These are phyloP conservation scores for Uropetala carovei DNA, from an alignment of 2,888 invertebrate species.

Conservation along the genomic window DNA sequence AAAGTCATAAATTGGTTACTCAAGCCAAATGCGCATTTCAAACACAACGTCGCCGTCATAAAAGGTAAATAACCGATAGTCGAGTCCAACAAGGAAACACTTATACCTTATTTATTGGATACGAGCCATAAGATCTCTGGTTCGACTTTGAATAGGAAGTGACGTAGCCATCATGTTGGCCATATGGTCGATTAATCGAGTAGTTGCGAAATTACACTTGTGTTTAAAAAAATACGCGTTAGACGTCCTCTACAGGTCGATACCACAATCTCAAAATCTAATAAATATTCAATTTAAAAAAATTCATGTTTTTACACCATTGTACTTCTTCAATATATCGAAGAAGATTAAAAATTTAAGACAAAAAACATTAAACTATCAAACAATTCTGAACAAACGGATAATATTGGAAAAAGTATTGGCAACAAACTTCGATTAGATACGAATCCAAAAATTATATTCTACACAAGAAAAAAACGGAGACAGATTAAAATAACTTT, in stretches of 20 bases:
- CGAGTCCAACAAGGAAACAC: neutral
- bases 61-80: neutral
- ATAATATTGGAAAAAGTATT: too few species aligned
- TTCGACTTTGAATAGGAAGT: neutral
- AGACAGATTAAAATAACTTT: neutral
- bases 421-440: too few species aligned
- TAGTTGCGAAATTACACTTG: neutral
- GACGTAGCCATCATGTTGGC: neutral
- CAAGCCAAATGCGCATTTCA: neutral
- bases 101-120: neutral
- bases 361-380: too few species aligned
- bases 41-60: neutral
- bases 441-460: too few species aligned
- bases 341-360: too few species aligned
- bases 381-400: too few species aligned
- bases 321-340: too few species aligned
- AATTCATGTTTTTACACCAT: neutral
- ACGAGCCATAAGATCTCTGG: neutral
- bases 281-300: neutral
- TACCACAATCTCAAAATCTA: neutral
- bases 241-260: neutral
- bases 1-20: neutral
- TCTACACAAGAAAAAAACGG: neutral
- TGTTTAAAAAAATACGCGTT: neutral
- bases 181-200: neutral